Evolutionary conservation across 2,888 invertebrate genomes (phyloP).

Genomic region (Caenorhabditis sp.): DNA sequence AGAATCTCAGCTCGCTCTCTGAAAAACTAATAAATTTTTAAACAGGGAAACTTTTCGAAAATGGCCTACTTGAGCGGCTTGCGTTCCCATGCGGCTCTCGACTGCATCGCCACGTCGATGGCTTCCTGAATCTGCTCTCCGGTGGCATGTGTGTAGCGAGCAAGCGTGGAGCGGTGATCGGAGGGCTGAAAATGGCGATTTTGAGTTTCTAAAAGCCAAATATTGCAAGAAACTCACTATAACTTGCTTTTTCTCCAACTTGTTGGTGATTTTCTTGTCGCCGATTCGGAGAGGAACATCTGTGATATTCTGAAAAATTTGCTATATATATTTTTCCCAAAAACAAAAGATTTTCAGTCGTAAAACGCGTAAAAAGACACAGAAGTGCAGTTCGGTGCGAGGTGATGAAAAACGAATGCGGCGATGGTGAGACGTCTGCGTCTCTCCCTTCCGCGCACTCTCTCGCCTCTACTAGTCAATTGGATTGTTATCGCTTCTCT

Average conservation of each 20-base stretch:
- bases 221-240: slow-evolving; percentile 84
- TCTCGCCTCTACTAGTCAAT: slow-evolving; percentile 26
- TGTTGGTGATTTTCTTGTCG: slow-evolving; percentile 87
- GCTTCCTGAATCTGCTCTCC: slow-evolving; percentile 87
- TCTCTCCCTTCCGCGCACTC: background rate
- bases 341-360: slow-evolving; percentile 3
- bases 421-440: slow-evolving; percentile 7
- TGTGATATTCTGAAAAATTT: slow-evolving; percentile 84
- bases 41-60: background rate
- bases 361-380: background rate
- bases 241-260: slow-evolving; percentile 88
- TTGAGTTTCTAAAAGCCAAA: background rate
- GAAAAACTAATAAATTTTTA: slow-evolving; percentile 38
- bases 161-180: slow-evolving; percentile 91
- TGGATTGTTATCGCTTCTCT: slow-evolving; percentile 41
- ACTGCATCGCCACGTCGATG: slow-evolving; percentile 87
- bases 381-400: background rate
- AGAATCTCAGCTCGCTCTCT: slow-evolving; percentile 89
- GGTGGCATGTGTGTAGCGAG: slow-evolving; percentile 94
- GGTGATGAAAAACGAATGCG: slow-evolving; percentile 1
- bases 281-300: slow-evolving; percentile 98
- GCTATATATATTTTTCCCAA: background rate
- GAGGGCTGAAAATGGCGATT: slow-evolving; percentile 89
- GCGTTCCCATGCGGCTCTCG: slow-evolving; percentile 93
- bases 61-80: slow-evolving; percentile 87